Evolutionary conservation across 2,113 vertebrate species (phyloP), one percentile per base, ranked within the genome.

Genomic region (Litocranius walleri): DNA sequence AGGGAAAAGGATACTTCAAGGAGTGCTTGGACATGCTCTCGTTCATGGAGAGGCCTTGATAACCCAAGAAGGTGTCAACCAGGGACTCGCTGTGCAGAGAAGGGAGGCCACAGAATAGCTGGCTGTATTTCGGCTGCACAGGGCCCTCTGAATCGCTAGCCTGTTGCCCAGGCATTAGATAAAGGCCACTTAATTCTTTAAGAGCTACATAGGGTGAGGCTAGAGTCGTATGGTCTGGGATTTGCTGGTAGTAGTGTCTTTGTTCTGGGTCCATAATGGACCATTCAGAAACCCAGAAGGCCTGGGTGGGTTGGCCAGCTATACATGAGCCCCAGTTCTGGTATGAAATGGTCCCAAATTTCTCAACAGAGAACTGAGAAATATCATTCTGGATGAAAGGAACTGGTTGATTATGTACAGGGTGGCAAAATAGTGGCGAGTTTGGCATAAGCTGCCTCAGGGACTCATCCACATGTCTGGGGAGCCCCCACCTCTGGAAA

Each of bases 401-500:
- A 95, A 59, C 23, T 57, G 77, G 17, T 21, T 92, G 81, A 14
- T 43, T 92, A 33, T 71, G 52, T 86, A 50, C 29, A 84, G 52
- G 15, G 2, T 48, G 88, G 85, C 29, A 77, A 64, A 59, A 71
- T 1, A 86, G 19, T 14, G 56, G 50, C 0, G 67, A 36, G 7
- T 77, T 56, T 96, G 94, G 96, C 88, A 95, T 95, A 54, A 98
- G 7, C 54, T 98, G 96, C 74, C 64, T 96, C 25, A 98, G 30
- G 3, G 97, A 98, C 27, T 97, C 52, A 23, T 98, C 95, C 16
- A 98, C 98, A 7, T 94, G 56, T n/a, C 95, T 97, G 43, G 98
- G 98, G 27, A 98, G 96, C 6, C 98, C 96, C 98, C 98, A 98
- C 9, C 71, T 97, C 83, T 98, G 98, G 71, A 97, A 98, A 91